Evolutionary conservation across 2,888 invertebrate species (phyloP).

Genomic region (Scaeva pyrastri): DNA sequence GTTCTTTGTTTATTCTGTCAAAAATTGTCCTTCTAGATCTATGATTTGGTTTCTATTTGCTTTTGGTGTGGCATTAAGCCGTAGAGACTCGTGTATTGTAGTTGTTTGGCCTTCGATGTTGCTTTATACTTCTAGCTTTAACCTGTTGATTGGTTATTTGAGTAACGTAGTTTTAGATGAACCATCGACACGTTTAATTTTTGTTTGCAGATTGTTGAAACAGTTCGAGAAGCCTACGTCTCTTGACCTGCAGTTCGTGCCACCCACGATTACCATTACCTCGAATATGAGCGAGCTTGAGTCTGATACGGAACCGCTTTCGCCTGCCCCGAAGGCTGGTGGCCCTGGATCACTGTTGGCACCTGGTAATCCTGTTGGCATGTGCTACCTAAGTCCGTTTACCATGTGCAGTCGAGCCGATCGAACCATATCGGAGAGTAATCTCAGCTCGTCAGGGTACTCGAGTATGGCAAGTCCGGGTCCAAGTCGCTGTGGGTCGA

Average conservation of each 20-base stretch:
- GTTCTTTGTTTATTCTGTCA: slow-evolving; percentile 37
- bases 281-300: slow-evolving; percentile 90
- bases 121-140: slow-evolving; percentile 33
- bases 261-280: slow-evolving; percentile 90
- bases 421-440: slow-evolving; percentile 92
- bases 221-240: slow-evolving; percentile 87
- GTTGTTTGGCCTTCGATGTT: slow-evolving; percentile 49
- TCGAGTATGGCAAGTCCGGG: slow-evolving; percentile 94
- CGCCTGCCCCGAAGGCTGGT: slow-evolving; percentile 86
- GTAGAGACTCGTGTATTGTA: slow-evolving; percentile 38
- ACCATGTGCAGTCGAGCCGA: slow-evolving; percentile 89
- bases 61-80: slow-evolving; percentile 58
- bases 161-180: slow-evolving; percentile 59
- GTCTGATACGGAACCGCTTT: slow-evolving; percentile 89
- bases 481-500: slow-evolving; percentile 92
- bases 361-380: slow-evolving; percentile 84
- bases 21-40: slow-evolving; percentile 46
- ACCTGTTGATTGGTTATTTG: slow-evolving; percentile 15
- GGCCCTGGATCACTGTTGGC: slow-evolving; percentile 82
- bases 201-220: slow-evolving; percentile 85
- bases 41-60: slow-evolving; percentile 27
- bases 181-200: slow-evolving; percentile 53
- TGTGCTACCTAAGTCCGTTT: slow-evolving; percentile 92
- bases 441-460: slow-evolving; percentile 93
- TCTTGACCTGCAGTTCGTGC: slow-evolving; percentile 86